These are phyloP conservation scores for Chionomys nivalis DNA, from an alignment of 2,113 vertebrate genomes.

Conservation along the genomic window DNA sequence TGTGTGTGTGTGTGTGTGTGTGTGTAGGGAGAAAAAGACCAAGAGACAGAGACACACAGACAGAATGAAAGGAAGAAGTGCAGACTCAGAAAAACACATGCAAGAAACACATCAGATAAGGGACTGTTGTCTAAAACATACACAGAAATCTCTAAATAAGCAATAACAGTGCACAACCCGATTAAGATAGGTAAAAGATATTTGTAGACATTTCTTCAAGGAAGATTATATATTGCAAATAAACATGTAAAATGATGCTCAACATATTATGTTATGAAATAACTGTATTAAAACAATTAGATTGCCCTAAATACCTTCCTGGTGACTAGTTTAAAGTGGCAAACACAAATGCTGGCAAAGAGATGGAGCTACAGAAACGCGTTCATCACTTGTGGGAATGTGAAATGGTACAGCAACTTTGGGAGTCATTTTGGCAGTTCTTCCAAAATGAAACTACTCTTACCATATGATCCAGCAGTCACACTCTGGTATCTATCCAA, in stretches of 20 bases:
- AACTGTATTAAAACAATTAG: background rate
- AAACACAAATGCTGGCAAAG: background rate
- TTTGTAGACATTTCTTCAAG: background rate
- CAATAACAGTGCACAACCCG: background rate
- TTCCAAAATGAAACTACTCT: constrained; percentile 18
- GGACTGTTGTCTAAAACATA: background rate
- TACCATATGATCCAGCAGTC: constrained; percentile 41
- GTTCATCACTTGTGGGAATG: background rate
- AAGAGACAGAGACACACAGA: background rate
- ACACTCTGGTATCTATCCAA: constrained; percentile 30
- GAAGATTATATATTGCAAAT: background rate
- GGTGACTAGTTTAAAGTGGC: background rate
- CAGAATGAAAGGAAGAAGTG: background rate
- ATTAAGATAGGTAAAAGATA: background rate
- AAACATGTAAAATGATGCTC: background rate
- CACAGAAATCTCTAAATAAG: background rate
- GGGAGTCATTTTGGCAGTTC: constrained; percentile 5
- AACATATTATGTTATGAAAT: background rate
- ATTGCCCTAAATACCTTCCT: background rate
- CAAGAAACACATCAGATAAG: background rate
- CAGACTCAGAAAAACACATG: background rate
- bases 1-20: background rate
- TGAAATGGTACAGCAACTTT: background rate
- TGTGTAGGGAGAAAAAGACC: background rate
- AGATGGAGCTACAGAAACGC: background rate